These are phyloP conservation scores for Mus minutoides DNA, from an alignment of 2,797 vertebrate genomes.

Conservation along the genomic window DNA sequence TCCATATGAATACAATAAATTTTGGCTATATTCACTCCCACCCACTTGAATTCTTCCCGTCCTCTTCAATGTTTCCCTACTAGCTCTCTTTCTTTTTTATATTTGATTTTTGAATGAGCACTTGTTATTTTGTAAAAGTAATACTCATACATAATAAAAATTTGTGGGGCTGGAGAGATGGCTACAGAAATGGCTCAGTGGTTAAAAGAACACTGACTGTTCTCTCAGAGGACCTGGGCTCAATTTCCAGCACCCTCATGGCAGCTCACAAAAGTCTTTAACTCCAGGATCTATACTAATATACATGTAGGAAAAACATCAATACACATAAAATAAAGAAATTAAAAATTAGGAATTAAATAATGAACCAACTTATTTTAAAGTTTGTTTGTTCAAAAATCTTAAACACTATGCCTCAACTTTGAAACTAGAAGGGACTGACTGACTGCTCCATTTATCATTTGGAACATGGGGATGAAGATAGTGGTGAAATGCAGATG, in stretches of 20 bases:
- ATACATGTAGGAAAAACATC: neutral
- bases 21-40: neutral
- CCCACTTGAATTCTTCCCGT: neutral
- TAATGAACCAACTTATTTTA: constrained; percentile 16
- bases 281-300: neutral
- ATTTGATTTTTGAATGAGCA: constrained; percentile 7
- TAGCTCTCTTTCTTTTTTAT: neutral
- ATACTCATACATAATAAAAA: constrained; percentile 13
- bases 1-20: neutral
- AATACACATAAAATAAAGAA: neutral
- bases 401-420: neutral
- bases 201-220: neutral
- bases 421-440: constrained; percentile 18
- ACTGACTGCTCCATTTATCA: neutral
- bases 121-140: neutral
- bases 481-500: neutral
- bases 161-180: neutral
- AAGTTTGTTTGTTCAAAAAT: neutral
- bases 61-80: neutral
- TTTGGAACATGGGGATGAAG: neutral
- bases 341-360: neutral
- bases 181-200: neutral
- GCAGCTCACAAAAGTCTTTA: neutral
- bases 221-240: neutral
- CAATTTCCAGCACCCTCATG: neutral